Evolutionary conservation across 2,113 vertebrate species (phyloP).

Genomic region (Ophiodon elongatus): DNA sequence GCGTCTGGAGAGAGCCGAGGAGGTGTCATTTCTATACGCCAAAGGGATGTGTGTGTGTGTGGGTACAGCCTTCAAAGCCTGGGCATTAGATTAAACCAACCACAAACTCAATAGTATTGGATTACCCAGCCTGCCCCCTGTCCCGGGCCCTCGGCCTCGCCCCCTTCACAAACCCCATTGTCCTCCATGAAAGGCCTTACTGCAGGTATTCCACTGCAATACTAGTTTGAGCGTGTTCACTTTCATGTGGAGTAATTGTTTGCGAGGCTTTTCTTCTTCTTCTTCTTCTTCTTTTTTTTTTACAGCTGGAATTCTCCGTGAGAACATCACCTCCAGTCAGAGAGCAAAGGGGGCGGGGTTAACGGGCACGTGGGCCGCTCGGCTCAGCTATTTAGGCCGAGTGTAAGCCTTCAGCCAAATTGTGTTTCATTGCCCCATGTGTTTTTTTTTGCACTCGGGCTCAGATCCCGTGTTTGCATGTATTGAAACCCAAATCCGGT

Average conservation of each 20-base stretch:
- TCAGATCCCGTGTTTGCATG: constrained; percentile 41
- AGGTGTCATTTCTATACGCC: background rate
- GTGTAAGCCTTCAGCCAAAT: constrained; percentile 49
- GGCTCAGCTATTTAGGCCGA: constrained; percentile 40
- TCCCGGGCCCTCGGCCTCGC: constrained; percentile 5
- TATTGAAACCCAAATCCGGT: constrained; percentile 60
- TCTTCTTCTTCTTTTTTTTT: background rate
- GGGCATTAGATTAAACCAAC: constrained; percentile 26
- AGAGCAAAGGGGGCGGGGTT: background rate
- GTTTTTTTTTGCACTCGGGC: constrained; percentile 14
- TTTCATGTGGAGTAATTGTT: constrained; percentile 45
- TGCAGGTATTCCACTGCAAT: constrained; percentile 25
- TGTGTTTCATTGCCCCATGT: constrained; percentile 52
- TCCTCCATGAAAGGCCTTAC: constrained; percentile 41
- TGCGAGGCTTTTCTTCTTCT: background rate
- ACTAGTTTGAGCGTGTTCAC: constrained; percentile 21
- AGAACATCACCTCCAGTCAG: constrained; percentile 35
- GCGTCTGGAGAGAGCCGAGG: too few relatives aligned
- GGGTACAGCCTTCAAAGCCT: constrained; percentile 10
- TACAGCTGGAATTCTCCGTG: background rate
- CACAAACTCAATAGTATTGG: constrained; percentile 38
- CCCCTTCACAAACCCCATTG: constrained; percentile 24
- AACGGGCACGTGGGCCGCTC: background rate
- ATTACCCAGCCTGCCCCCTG: constrained; percentile 36
- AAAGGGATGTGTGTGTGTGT: background rate